phyloP scores from a whole-genome alignment of 2,113 vertebrate species.

The Dipodomys stephensi region DNA sequence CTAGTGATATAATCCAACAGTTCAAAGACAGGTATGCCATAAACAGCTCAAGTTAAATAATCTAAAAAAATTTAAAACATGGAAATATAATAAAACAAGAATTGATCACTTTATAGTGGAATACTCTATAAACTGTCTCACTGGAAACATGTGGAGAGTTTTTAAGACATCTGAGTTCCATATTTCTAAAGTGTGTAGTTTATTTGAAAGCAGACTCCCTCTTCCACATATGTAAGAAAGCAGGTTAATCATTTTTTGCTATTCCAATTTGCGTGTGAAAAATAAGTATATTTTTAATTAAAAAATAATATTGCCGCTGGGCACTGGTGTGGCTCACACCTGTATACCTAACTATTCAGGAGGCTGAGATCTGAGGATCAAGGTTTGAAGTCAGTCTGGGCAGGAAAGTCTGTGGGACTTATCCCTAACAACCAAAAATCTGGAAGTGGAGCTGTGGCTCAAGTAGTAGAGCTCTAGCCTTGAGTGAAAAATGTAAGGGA shows the following conservation, averaged over 20 bases:
- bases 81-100: conserved; percentile 81
- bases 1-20: conserved; percentile 73
- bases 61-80: conserved; percentile 68
- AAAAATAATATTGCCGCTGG: conserved; percentile 15
- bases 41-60: conserved; percentile 78
- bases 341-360: no score
- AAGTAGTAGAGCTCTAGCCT: no score
- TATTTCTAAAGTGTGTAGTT: conserved; percentile 73
- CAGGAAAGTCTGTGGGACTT: no score
- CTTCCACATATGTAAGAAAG: conserved; percentile 1
- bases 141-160: conserved; percentile 80
- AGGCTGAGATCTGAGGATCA: no score
- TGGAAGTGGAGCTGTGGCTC: no score
- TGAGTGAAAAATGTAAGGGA: no score
- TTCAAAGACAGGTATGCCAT: conserved; percentile 82
- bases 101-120: conserved; percentile 78
- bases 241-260: conserved; percentile 31
- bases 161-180: conserved; percentile 77
- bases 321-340: no score
- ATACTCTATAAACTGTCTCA: conserved; percentile 78
- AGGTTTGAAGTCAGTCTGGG: no score
- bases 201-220: conserved; percentile 64
- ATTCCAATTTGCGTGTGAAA: neutral
- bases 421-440: no score
- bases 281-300: conserved; percentile 39